These are phyloP conservation scores for Drosophila oshimai DNA, from an alignment of 1,140 invertebrate species.

Conservation along the genomic window DNA sequence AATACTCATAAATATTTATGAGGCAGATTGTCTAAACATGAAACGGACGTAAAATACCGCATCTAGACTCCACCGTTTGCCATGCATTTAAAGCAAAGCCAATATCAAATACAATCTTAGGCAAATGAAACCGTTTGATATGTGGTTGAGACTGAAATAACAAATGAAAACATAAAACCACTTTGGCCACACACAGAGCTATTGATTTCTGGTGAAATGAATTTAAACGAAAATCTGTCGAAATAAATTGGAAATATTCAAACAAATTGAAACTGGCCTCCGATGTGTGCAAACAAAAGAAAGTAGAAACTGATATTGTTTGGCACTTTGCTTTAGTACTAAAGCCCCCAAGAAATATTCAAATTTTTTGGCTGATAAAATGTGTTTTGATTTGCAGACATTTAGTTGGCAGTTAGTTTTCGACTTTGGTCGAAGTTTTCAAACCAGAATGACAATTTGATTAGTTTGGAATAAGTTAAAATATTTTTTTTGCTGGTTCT, in stretches of 20 bases:
- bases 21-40: slow-evolving; percentile 32
- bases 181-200: background rate
- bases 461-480: slow-evolving; percentile 47
- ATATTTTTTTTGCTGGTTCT: background rate
- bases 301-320: slow-evolving; percentile 21
- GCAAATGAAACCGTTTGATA: background rate
- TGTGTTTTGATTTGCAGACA: slow-evolving; percentile 42
- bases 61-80: background rate
- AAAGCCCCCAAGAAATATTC: slow-evolving; percentile 2
- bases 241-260: slow-evolving; percentile 15
- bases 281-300: slow-evolving; percentile 4
- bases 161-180: slow-evolving; percentile 33
- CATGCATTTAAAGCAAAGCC: slow-evolving; percentile 22
- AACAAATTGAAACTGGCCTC: slow-evolving; percentile 33
- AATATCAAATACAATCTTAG: slow-evolving; percentile 37
- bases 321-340: slow-evolving; percentile 20
- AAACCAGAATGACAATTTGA: slow-evolving; percentile 42
- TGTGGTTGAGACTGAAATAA: background rate
- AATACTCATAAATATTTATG: slow-evolving; percentile 73
- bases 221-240: slow-evolving; percentile 20
- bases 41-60: slow-evolving; percentile 13
- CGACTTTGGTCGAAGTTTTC: slow-evolving; percentile 9
- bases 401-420: slow-evolving; percentile 24
- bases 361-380: slow-evolving; percentile 24
- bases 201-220: slow-evolving; percentile 23